Percentiles rank a stretch among this genome's conserved stretches.
Evolutionary conservation across 2,888 invertebrate species (phyloP).

Genomic region (Rhaphigaster nebulosa): DNA sequence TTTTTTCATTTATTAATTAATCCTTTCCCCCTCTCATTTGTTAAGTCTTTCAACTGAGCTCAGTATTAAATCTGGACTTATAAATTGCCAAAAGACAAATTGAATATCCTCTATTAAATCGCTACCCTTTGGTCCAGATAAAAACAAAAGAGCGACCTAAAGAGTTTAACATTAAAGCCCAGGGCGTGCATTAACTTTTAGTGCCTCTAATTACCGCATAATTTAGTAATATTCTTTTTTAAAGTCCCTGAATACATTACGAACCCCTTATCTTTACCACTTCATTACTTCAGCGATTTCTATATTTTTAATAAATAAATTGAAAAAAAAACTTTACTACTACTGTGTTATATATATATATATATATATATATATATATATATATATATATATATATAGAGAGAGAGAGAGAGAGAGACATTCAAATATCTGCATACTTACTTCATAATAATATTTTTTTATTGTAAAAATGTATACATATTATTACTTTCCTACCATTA

Average conservation of each 20-base stretch:
- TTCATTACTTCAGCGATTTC: neutral
- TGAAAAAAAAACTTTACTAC: no score
- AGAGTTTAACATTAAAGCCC: neutral
- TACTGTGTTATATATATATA: no score
- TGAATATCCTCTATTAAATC: neutral
- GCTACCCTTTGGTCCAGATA: neutral
- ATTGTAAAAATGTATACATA: no score
- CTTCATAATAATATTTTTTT: no score
- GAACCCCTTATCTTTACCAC: neutral
- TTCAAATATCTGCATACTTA: no score
- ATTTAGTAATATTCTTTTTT: constrained; percentile 8
- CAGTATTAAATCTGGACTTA: neutral
- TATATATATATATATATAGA: no score
- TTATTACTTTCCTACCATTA: no score
- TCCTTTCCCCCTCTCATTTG: neutral
- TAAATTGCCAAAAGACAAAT: constrained; percentile 5
- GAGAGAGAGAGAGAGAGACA: no score
- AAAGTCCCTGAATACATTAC: neutral
- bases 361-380: no score
- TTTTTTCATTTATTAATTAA: neutral
- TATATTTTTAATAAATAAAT: no score
- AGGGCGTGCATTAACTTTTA: neutral
- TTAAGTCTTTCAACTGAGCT: neutral
- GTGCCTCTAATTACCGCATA: neutral
- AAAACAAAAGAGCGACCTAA: neutral